Evolutionary conservation across 2,113 vertebrate genomes (phyloP).

Genomic region (Solea solea): DNA sequence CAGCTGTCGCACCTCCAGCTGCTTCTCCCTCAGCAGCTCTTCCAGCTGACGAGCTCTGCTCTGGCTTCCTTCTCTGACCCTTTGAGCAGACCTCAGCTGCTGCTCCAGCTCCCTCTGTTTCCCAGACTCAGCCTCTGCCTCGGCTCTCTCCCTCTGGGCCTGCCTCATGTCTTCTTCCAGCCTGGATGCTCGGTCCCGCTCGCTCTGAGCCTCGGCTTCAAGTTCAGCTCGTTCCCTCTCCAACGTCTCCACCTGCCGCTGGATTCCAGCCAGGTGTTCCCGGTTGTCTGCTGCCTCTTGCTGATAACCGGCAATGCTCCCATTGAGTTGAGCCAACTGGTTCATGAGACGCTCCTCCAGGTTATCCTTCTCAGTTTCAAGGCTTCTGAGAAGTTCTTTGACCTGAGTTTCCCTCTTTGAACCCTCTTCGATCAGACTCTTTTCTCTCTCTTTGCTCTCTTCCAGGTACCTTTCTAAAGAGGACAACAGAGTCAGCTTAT

Average conservation of each 20-base stretch:
- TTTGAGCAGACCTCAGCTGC: constrained; percentile 85
- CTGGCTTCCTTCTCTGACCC: constrained; percentile 83
- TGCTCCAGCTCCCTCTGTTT: constrained; percentile 87
- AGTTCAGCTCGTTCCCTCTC: constrained; percentile 83
- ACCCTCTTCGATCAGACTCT: constrained; percentile 63
- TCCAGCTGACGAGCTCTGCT: constrained; percentile 89
- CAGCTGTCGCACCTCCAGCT: constrained; percentile 92
- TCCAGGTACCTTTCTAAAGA: constrained; percentile 69
- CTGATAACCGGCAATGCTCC: constrained; percentile 95
- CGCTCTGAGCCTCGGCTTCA: constrained; percentile 78
- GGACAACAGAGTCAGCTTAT: constrained; percentile 21
- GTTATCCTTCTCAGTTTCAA: constrained; percentile 93
- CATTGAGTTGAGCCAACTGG: constrained; percentile 96
- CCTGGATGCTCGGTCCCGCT: constrained; percentile 77
- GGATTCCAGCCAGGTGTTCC: constrained; percentile 72
- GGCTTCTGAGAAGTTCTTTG: constrained; percentile 76
- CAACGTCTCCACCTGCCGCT: constrained; percentile 81
- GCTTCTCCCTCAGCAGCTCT: constrained; percentile 93
- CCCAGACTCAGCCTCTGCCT: constrained; percentile 81
- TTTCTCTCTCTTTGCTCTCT: constrained; percentile 69
- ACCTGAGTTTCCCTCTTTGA: constrained; percentile 80
- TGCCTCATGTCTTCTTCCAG: constrained; percentile 92
- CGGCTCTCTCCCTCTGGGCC: constrained; percentile 83
- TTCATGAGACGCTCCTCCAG: constrained; percentile 97
- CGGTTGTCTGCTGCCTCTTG: constrained; percentile 88